These are phyloP conservation scores for Gari tellinella DNA, from an alignment of 2,888 invertebrate genomes.

Conservation along the genomic window DNA sequence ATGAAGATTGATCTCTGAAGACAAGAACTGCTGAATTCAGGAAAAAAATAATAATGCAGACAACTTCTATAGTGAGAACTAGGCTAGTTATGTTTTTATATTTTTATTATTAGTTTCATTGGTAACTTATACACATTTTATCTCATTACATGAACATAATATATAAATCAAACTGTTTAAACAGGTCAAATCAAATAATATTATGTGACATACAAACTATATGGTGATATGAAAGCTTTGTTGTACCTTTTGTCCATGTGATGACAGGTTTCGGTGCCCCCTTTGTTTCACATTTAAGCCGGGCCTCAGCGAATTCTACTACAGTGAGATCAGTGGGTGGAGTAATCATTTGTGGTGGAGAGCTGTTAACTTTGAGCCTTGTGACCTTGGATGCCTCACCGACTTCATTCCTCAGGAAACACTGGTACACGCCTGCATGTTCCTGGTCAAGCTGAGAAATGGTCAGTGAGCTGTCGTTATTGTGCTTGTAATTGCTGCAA, in stretches of 20 bases:
- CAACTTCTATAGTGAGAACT: too few species aligned
- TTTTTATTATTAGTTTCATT: too few species aligned
- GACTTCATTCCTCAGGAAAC: slow-evolving; percentile 94
- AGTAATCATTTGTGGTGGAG: slow-evolving; percentile 93
- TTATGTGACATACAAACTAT: too few species aligned
- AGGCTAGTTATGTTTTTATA: too few species aligned
- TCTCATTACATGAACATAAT: too few species aligned
- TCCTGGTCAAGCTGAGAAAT: slow-evolving; percentile 92
- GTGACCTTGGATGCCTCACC: slow-evolving; percentile 95
- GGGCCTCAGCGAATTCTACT: slow-evolving; percentile 96
- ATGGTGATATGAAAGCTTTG: too few species aligned
- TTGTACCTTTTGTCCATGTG: slow-evolving; percentile 95
- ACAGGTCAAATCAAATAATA: too few species aligned
- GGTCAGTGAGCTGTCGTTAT: slow-evolving; percentile 82
- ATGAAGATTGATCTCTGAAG: too few species aligned
- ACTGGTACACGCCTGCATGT: slow-evolving; percentile 98
- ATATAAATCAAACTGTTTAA: too few species aligned
- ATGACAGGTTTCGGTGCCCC: slow-evolving; percentile 96
- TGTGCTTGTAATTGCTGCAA: slow-evolving; percentile 62
- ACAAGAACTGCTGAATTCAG: too few species aligned
- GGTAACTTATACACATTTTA: too few species aligned
- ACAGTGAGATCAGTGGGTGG: slow-evolving; percentile 95
- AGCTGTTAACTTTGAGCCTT: slow-evolving; percentile 98
- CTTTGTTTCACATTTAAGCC: slow-evolving; percentile 93
- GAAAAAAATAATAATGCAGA: too few species aligned